Base-by-base conservation (phyloP, 2,797 vertebrate species). In the Salmo trutta region DNA sequence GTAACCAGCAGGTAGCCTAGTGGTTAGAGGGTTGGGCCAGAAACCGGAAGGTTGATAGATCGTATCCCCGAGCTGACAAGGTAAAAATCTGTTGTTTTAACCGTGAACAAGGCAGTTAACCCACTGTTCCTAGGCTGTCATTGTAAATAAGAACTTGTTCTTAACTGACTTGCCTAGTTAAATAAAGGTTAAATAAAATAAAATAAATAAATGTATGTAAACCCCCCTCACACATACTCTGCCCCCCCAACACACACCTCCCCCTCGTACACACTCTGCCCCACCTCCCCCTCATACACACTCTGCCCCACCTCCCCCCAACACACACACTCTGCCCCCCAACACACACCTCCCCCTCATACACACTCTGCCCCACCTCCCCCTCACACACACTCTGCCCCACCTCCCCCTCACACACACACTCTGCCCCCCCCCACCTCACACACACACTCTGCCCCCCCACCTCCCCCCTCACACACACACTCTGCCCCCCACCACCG, bases 271-370 rank as follows among this genome's bases (percentile, higher is more conserved):
- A 59, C 59, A 24, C 59, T 62, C 5, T 19, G 29, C 52, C 31
- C 27, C 64, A 74, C 73, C 77, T 29, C 78, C 75, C 77, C 75
- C 82, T 78, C 81, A 29, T 81, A 83, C 54, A 80, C 84, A 81
- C 68, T 68, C 68, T 17, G 27, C 59, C 27, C 31, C 65, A 4
- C 29, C 29, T n/a, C 51, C 82, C 66, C 70, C 6, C 6, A 0
- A 3, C 29, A 31, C 29, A 3, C 29, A 31, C 3, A 3, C 3
- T 31, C 29, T 31, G 29, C 0, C 33, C 29, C 29, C 27, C 2
- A 1, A 29, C 82, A 56, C 79, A 33, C 53, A 78, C 0, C 16
- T 1, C 64, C 27, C 75, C 41, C 86, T 75, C 67, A 67, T 74
- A 68, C 65, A 27, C 75, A 68, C 62, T 4, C 3, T 31, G 87